Percentiles rank a stretch among this genome's conserved stretches.
Conservation (phyloP, 1,140 invertebrate genomes). For the Leptopilina boulardi region DNA sequence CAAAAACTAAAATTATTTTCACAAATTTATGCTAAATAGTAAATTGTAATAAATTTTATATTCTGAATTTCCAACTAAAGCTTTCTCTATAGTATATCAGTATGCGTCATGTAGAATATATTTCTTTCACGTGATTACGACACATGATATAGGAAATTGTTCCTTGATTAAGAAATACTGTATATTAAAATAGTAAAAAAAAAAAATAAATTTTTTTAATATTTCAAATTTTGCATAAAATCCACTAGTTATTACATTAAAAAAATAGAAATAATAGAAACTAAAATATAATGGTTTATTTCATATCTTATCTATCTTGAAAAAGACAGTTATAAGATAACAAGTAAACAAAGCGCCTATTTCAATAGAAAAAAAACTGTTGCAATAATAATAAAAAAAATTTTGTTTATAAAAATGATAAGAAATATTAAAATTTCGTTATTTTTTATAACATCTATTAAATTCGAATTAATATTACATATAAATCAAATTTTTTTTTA, state of each 20-base stretch:
- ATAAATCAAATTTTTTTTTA: too few relatives aligned
- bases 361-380: neutral
- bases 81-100: neutral
- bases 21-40: too few relatives aligned
- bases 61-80: neutral
- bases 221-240: too few relatives aligned
- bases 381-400: too few relatives aligned
- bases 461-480: too few relatives aligned
- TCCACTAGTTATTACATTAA: too few relatives aligned
- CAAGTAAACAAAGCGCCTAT: neutral
- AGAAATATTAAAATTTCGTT: too few relatives aligned
- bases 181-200: neutral
- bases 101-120: neutral
- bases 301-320: neutral
- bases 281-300: neutral
- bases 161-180: neutral
- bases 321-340: neutral
- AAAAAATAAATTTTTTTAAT: too few relatives aligned
- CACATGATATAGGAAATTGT: neutral
- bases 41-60: too few relatives aligned
- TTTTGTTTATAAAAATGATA: too few relatives aligned
- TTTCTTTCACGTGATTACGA: neutral
- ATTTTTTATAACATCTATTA: too few relatives aligned
- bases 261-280: neutral
- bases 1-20: too few relatives aligned